Evolutionary conservation across 2,113 vertebrate genomes (phyloP).

Genomic region (Ammodramus savannarum): DNA sequence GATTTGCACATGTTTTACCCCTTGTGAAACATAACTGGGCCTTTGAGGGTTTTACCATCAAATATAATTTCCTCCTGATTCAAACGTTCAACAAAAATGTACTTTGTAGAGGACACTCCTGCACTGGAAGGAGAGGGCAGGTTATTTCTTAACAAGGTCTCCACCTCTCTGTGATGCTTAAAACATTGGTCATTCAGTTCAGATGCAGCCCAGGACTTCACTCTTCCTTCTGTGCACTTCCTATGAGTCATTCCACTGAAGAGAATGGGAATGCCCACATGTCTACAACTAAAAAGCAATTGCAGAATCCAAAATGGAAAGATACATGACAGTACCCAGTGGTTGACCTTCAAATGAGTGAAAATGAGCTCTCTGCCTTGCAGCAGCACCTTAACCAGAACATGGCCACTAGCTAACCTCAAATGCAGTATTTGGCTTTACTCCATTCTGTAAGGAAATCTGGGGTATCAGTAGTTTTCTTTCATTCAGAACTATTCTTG

Average conservation of each 20-base stretch:
- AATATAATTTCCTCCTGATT: conserved; percentile 25
- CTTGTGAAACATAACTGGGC: conserved; percentile 28
- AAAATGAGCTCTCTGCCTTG: background rate
- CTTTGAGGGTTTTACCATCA: conserved; percentile 17
- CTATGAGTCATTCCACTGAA: background rate
- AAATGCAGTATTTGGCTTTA: background rate
- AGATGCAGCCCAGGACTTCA: background rate
- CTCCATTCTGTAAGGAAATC: background rate
- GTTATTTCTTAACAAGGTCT: background rate
- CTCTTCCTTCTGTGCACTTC: background rate
- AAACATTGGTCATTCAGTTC: accelerated
- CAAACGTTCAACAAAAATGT: background rate
- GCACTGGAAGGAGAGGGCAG: background rate
- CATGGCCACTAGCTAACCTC: background rate
- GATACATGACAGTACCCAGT: background rate
- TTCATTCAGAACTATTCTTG: background rate
- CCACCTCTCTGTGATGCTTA: background rate
- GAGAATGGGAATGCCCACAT: background rate
- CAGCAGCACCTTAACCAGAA: background rate
- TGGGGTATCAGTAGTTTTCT: background rate
- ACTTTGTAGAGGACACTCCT: background rate
- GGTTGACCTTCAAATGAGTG: background rate
- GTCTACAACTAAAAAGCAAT: background rate
- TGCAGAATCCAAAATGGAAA: background rate
- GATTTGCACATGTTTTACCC: background rate